These are phyloP conservation scores for Batillaria attramentaria DNA, from an alignment of 1,140 invertebrate genomes.

Conservation along the genomic window DNA sequence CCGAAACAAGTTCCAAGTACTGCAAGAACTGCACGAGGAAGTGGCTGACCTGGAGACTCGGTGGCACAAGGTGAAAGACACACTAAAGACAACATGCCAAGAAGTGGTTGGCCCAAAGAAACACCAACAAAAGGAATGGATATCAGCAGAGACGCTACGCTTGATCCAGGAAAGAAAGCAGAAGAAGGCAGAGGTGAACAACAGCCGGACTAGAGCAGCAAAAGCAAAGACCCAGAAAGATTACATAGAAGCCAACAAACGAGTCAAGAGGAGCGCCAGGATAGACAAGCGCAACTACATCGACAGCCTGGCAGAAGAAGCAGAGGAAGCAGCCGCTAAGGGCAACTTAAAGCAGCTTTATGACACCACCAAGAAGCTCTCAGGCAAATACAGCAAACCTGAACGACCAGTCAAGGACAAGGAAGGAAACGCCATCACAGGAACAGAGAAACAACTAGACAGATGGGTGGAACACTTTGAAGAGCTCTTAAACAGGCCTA, in stretches of 20 bases:
- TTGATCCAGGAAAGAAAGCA: slow-evolving; percentile 39
- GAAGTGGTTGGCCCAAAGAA: slow-evolving; percentile 37
- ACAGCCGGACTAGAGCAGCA: slow-evolving; percentile 36
- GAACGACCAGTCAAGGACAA: too few species aligned
- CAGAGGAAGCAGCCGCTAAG: slow-evolving; percentile 35
- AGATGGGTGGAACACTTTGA: too few species aligned
- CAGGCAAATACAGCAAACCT: too few species aligned
- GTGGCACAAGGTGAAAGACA: slow-evolving; percentile 29
- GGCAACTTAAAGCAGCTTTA: slow-evolving; percentile 40
- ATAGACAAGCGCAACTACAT: slow-evolving; percentile 40
- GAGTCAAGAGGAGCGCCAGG: slow-evolving; percentile 43
- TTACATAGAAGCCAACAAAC: slow-evolving; percentile 37
- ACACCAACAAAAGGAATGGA: slow-evolving; percentile 43
- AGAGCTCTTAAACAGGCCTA: too few species aligned
- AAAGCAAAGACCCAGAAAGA: slow-evolving; percentile 38
- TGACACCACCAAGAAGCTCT: slow-evolving; percentile 37
- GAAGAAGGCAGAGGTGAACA: slow-evolving; percentile 31
- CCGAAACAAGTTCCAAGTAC: slow-evolving; percentile 37
- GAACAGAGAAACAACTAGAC: too few species aligned
- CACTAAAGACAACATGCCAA: slow-evolving; percentile 30
- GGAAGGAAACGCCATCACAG: too few species aligned
- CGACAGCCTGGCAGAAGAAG: slow-evolving; percentile 41
- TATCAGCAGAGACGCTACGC: slow-evolving; percentile 31
- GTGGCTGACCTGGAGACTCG: slow-evolving; percentile 13
- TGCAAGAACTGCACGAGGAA: slow-evolving; percentile 33